Conservation (phyloP, 2,797 vertebrate species). For the Phoxinus dragarum region DNA sequence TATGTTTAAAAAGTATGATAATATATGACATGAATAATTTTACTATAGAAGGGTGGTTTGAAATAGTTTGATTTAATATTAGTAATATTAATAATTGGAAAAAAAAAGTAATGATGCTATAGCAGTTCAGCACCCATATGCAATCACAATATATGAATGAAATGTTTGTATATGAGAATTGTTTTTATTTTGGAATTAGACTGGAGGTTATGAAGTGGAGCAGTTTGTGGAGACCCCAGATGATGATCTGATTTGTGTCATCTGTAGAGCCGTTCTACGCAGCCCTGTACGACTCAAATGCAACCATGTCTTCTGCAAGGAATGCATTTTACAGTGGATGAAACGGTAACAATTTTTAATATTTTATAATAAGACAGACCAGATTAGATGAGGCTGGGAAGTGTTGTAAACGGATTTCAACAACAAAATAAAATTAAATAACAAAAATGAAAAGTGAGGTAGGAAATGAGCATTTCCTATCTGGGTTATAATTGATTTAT, state of each 20-base stretch:
- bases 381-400: not conserved
- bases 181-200: slow-evolving; percentile 69
- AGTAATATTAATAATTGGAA: not conserved
- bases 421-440: not conserved
- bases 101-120: not conserved
- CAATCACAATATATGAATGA: not conserved
- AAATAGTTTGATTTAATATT: not conserved
- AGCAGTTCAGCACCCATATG: not conserved
- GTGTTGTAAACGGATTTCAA: not conserved
- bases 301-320: slow-evolving; percentile 90
- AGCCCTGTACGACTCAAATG: slow-evolving; percentile 85
- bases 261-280: slow-evolving; percentile 87
- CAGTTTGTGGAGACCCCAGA: slow-evolving; percentile 85
- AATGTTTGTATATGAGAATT: not conserved
- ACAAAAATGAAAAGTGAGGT: not conserved
- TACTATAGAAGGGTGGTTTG: not conserved
- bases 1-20: not conserved
- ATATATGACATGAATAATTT: not conserved
- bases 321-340: slow-evolving; percentile 88
- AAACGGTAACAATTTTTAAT: slow-evolving; percentile 73
- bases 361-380: not conserved
- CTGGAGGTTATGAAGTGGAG: slow-evolving; percentile 86
- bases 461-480: not conserved
- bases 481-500: not conserved
- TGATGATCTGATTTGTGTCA: slow-evolving; percentile 86